phyloP scores from a whole-genome alignment of 1,140 invertebrate species.

The Diachasmimorpha longicaudata region DNA sequence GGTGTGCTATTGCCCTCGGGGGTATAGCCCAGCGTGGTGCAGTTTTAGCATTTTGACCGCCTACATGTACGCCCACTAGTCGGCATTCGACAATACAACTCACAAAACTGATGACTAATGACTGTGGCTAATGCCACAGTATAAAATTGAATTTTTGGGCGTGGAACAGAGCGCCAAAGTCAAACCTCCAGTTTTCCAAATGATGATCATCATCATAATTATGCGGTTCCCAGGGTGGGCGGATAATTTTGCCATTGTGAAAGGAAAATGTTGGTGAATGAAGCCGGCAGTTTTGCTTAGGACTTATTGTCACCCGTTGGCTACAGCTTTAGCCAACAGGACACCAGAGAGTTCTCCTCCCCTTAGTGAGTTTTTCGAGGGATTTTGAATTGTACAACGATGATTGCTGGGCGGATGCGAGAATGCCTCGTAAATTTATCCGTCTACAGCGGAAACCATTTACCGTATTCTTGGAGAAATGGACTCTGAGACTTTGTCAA shows the following conservation, averaged over 20 bases:
- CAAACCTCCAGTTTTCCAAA: neutral
- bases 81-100: slow-evolving; percentile 31
- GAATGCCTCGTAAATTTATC: slow-evolving; percentile 35
- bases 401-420: slow-evolving; percentile 35
- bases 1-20: slow-evolving; percentile 32
- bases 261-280: neutral
- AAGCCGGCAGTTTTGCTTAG: slow-evolving; percentile 36
- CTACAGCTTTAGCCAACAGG: neutral
- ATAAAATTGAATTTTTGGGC: slow-evolving; percentile 28
- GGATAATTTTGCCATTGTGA: slow-evolving; percentile 28
- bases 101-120: slow-evolving; percentile 52
- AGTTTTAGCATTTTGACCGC: slow-evolving; percentile 26
- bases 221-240: neutral
- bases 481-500: neutral
- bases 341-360: neutral
- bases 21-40: slow-evolving; percentile 18
- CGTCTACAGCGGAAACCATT: slow-evolving; percentile 7
- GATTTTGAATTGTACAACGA: neutral
- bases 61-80: slow-evolving; percentile 41
- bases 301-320: slow-evolving; percentile 1
- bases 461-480: neutral
- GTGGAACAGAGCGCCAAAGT: neutral
- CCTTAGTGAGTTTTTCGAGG: neutral
- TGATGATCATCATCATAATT: slow-evolving; percentile 2
- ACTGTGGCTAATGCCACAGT: slow-evolving; percentile 38